Evolutionary conservation across 2,888 invertebrate genomes (phyloP), one percentile per base, ranked within the genome.

Genomic region (Orthosia gracilis): DNA sequence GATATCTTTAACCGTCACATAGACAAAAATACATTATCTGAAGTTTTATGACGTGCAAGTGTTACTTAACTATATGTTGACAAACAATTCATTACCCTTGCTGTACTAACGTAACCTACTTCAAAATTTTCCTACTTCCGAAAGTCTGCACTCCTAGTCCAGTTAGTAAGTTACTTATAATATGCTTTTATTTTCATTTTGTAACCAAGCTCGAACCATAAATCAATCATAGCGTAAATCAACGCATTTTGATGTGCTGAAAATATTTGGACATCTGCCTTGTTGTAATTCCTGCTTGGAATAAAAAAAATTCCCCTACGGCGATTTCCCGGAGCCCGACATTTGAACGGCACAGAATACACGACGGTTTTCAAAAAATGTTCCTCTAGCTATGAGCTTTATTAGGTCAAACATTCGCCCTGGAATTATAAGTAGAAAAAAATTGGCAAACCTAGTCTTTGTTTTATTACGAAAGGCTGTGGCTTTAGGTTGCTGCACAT

Each of bases 221-320:
- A 31, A 31, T 18, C 15, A 40, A 57, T 1, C 15, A 67, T 58
- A 2, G 2, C 12, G 13, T 18, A 26, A 21, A 21, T n/a, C 18
- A 40, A 40, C 4, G 13, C 13, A 26, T n/a, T 26, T 21, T 12
- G 26, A 21, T 21, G 23, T 26, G n/a, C 17, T 61, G 4, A 50
- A 79, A 73, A 26, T 52, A 13, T 23, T 49, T 49, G 52, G 58
- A 54, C 11, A 49, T 21, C 15, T 40, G 21, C 23, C 23, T 40
- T 40, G 9, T n/a, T n/a, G n/a, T n/a, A 66, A 67, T 76, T 67
- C 21, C 62, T 62, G 40, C 21, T 40, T 47, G 52, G 18, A 76
- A 76, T 40, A 57, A 52, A 76, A 75, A 67, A 54, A 58, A 67
- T 82, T 82, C n/a, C 26, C 21, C 26, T 40, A 26, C 18, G 62